Conservation (phyloP, 2,888 invertebrate species). For the Nephrotoma flavescens region DNA sequence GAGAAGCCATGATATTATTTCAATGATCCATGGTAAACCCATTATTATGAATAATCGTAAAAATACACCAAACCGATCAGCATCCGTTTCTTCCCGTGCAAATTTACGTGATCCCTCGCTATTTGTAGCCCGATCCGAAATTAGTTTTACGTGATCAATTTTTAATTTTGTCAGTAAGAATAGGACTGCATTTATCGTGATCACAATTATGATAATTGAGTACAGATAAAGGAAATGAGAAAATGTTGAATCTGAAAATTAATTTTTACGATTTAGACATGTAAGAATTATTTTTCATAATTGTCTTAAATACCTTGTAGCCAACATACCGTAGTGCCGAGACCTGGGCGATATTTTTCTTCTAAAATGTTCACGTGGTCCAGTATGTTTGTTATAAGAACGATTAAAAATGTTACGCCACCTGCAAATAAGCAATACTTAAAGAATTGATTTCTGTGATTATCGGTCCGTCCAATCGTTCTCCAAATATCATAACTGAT, state of each 20-base stretch:
- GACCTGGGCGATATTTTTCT: not conserved
- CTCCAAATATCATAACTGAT: slow-evolving; percentile 81
- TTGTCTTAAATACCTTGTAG: not conserved
- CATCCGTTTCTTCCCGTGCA: not conserved
- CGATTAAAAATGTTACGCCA: not conserved
- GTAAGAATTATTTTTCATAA: no score
- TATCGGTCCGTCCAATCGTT: slow-evolving; percentile 12
- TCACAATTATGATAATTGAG: slow-evolving; percentile 23
- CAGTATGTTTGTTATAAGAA: not conserved
- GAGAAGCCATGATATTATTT: slow-evolving; percentile 45
- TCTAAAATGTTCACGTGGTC: not conserved
- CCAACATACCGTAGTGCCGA: not conserved
- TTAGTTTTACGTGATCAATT: not conserved
- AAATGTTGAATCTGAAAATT: slow-evolving; percentile 5
- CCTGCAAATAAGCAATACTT: not conserved
- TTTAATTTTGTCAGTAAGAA: slow-evolving; percentile 27
- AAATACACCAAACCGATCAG: not conserved
- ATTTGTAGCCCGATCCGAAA: not conserved
- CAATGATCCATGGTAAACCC: slow-evolving; percentile 65
- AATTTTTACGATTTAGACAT: not conserved
- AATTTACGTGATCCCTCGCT: not conserved
- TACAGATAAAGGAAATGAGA: slow-evolving; percentile 22
- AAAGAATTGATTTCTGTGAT: not conserved
- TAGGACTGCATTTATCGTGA: slow-evolving; percentile 25
- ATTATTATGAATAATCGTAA: slow-evolving; percentile 38